Evolutionary conservation across 2,113 vertebrate genomes (phyloP), one percentile per base, ranked within the genome.

Genomic region (Macquaria australasica): DNA sequence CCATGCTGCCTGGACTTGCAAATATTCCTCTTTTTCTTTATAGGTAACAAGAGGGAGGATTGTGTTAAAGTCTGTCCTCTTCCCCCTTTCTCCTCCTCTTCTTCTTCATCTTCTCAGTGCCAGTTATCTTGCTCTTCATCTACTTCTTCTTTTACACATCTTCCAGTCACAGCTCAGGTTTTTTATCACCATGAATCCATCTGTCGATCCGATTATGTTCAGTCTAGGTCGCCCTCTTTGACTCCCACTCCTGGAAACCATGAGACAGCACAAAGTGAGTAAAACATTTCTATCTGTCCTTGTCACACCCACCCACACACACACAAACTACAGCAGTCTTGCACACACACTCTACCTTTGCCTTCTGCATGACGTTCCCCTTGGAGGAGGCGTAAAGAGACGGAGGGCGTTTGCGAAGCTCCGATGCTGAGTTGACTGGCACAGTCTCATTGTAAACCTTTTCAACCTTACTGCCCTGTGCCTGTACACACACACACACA

Each of bases 341-440:
- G 21, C 28, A 59, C 63, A 41, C 14, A 8, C 37, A 39, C 51
- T 9, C 5, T 94, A 99, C 98, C 98, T 99, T 99, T 77, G 98
- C 97, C 82, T 98, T 99, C 90, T 97, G 95, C 91, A 99, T 96
- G 93, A 99, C 98, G 0, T 96, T 97, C 41, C 97, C 98, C 86
- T 96, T 97, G 77, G 94, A 96, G 82, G 97, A 95, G 66, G 96
- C 91, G 75, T 95, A 94, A 16, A 98, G 95, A 77, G 98, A 97
- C 0, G 97, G 97, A 53, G 97, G 96, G 5, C 97, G 97, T 79
- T 97, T 99, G 81, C 96, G 96, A 76, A 99, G 92, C 92, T 99
- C 98, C 0, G 97, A 96, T 6, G 97, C 96, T 62, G 96, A 96
- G 84, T 98, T 99, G 74, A 98, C 96, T 0, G 98, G 97, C 21